A percentile compares a stretch with the other conserved stretches of the same genome.
These are phyloP conservation scores for Plutomurus gul DNA, from an alignment of 1,140 invertebrate genomes.

Conservation along the genomic window DNA sequence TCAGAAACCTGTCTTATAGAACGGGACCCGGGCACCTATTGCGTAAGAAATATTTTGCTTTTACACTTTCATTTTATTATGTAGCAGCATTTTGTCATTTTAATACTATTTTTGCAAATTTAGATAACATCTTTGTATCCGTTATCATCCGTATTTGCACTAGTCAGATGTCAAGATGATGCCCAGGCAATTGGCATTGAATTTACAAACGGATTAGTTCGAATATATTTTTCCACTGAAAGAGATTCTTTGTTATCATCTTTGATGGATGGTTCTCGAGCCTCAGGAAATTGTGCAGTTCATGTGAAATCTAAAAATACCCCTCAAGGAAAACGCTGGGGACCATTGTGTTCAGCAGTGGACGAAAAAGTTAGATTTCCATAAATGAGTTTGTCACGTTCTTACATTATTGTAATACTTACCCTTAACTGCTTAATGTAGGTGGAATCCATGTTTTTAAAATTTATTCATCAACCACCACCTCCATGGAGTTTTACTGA, in stretches of 20 bases:
- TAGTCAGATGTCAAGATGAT: conserved; percentile 86
- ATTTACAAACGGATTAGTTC: conserved; percentile 86
- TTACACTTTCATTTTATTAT: neutral
- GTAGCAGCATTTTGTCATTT: too few relatives aligned
- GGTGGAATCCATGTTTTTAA: conserved; percentile 83
- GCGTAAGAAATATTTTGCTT: conserved; percentile 32
- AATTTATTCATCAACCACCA: conserved; percentile 77
- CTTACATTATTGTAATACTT: neutral
- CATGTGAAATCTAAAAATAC: conserved; percentile 87
- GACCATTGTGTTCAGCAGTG: conserved; percentile 82
- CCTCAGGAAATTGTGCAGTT: conserved; percentile 96
- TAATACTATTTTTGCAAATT: too few relatives aligned
- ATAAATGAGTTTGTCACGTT: neutral
- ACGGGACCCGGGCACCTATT: conserved; percentile 92
- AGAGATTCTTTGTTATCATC: conserved; percentile 94
- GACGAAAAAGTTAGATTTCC: conserved; percentile 78
- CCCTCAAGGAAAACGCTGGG: conserved; percentile 80
- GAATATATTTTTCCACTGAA: conserved; percentile 84
- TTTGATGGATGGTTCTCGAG: conserved; percentile 91
- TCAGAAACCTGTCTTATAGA: conserved; percentile 95
- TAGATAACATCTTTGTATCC: conserved; percentile 54
- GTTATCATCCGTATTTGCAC: conserved; percentile 69
- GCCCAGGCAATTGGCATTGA: conserved; percentile 93
- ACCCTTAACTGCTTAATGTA: conserved; percentile 47
- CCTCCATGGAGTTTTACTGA: conserved; percentile 63